These are phyloP conservation scores for Neoitamus cyanurus DNA, from an alignment of 2,888 invertebrate genomes.

Conservation along the genomic window DNA sequence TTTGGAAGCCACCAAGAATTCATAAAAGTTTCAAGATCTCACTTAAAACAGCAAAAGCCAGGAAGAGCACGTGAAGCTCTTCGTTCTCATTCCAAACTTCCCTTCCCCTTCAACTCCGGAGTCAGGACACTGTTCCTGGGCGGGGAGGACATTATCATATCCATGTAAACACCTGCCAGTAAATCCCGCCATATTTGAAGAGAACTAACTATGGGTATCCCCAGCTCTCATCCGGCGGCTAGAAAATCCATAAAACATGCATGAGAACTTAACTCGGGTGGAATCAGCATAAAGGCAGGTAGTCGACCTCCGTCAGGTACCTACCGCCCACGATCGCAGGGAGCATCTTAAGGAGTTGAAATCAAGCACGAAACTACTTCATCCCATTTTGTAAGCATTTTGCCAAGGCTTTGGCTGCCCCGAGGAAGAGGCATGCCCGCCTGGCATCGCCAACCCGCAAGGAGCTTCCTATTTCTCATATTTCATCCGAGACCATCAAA, in stretches of 20 bases:
- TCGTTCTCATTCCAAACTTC: background rate
- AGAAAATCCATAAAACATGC: conserved; percentile 21
- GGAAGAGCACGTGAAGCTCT: background rate
- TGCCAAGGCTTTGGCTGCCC: background rate
- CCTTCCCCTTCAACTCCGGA: background rate
- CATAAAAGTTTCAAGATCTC: conserved; percentile 11
- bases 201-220: background rate
- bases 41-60: background rate
- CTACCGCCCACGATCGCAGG: background rate
- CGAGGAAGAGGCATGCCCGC: background rate
- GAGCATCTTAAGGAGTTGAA: conserved; percentile 8
- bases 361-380: conserved; percentile 18
- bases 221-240: background rate
- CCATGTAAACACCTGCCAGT: conserved; percentile 14
- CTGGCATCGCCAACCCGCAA: background rate
- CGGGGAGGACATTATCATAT: background rate
- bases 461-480: background rate
- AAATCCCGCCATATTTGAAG: conserved; percentile 11
- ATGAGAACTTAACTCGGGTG: conserved; percentile 12
- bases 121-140: background rate
- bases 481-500: background rate
- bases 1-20: background rate
- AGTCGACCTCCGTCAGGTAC: conserved; percentile 15
- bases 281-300: conserved; percentile 8
- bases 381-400: conserved; percentile 28